These are phyloP conservation scores for Oriolus oriolus DNA, from an alignment of 2,113 vertebrate species.

Conservation along the genomic window DNA sequence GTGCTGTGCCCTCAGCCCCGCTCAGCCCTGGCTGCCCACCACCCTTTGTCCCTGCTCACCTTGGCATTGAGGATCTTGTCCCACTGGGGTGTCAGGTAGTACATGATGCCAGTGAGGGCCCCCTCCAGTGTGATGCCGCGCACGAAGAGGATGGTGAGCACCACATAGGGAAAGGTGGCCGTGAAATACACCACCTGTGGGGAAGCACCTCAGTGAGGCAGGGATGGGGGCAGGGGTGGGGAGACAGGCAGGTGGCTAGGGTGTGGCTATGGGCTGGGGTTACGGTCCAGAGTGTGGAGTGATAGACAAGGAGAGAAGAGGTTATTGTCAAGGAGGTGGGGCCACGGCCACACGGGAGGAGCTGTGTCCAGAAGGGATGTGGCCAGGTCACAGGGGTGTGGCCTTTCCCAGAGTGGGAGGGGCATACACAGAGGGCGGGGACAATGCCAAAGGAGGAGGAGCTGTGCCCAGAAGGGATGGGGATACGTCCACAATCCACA, in stretches of 20 bases:
- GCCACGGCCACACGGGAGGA: not conserved
- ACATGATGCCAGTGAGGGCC: slow-evolving; percentile 88
- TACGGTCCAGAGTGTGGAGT: not conserved
- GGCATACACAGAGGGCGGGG: not conserved
- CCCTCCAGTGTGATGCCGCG: slow-evolving; percentile 94
- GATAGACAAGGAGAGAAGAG: not conserved
- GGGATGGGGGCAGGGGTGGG: not conserved
- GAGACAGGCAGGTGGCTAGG: not conserved
- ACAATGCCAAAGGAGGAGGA: not conserved
- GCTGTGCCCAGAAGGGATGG: not conserved
- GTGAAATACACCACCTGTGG: slow-evolving; percentile 96
- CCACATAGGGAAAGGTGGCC: slow-evolving; percentile 94
- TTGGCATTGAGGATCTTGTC: slow-evolving; percentile 95
- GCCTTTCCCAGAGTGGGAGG: not conserved
- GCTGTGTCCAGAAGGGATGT: not conserved
- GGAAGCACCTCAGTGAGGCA: not conserved
- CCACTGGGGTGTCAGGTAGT: slow-evolving; percentile 98
- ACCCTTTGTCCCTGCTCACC: slow-evolving; percentile 60
- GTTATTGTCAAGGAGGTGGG: not conserved
- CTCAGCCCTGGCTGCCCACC: accelerated
- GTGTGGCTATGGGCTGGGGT: not conserved
- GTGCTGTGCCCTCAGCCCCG: accelerated
- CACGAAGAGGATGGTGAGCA: slow-evolving; percentile 95
- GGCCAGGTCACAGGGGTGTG: not conserved
- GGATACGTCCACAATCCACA: accelerated